Evolutionary conservation across 2,113 vertebrate genomes (phyloP).

Genomic region (Corythornis cristatus): DNA sequence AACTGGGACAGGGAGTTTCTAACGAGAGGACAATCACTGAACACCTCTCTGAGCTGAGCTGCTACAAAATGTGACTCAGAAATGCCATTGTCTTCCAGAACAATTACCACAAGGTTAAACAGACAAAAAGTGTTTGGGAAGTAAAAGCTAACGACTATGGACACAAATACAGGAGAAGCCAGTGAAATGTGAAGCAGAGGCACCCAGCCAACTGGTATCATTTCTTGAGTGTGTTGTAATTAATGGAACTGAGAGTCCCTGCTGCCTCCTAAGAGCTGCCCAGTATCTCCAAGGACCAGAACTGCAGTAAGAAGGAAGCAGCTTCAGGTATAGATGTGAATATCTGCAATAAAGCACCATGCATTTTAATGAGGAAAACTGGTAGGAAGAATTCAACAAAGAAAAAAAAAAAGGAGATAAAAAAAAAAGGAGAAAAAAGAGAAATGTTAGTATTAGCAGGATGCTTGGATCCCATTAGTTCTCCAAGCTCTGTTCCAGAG

Average conservation of each 20-base stretch:
- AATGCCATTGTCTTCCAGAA: background rate
- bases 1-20: background rate
- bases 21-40: constrained; percentile 12
- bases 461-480: background rate
- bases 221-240: background rate
- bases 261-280: background rate
- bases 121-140: constrained; percentile 33
- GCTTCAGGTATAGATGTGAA: background rate
- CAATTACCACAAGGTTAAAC: constrained; percentile 44
- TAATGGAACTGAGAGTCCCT: background rate
- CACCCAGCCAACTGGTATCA: background rate
- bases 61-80: background rate
- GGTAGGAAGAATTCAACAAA: background rate
- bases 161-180: constrained; percentile 10
- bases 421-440: too few species aligned
- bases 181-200: background rate
- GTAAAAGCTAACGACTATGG: background rate
- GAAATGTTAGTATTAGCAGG: background rate
- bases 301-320: background rate
- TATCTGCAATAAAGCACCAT: background rate
- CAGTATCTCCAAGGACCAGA: background rate
- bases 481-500: background rate
- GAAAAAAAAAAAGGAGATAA: background rate
- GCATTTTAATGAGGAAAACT: background rate
- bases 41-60: constrained; percentile 8